A percentile compares a stretch with the other conserved stretches of the same genome.
Conservation (phyloP, 2,113 vertebrate genomes). For the Eclectus roratus region DNA sequence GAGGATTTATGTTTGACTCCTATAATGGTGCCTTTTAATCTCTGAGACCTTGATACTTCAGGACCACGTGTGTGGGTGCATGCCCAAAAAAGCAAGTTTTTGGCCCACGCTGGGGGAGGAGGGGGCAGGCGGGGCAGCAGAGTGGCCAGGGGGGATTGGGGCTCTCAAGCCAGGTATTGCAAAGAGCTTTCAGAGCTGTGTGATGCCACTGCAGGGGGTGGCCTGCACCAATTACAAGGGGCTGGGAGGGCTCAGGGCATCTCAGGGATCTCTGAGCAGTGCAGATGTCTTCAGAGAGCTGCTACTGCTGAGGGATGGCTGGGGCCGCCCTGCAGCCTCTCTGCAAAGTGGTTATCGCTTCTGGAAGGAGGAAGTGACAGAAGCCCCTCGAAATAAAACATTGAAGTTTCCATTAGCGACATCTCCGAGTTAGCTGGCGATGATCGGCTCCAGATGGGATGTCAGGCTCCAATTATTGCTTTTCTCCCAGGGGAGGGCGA, state of each 20-base stretch:
- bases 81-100: not conserved
- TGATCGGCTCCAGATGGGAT: constrained; percentile 15
- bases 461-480: not conserved
- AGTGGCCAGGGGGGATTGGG: not conserved
- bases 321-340: not conserved
- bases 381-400: not conserved
- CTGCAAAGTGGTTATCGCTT: not conserved
- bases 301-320: not conserved
- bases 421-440: not conserved
- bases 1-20: constrained; percentile 58
- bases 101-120: not conserved
- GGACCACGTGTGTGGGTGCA: not conserved
- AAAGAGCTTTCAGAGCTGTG: not conserved
- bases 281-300: not conserved
- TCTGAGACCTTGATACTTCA: not conserved
- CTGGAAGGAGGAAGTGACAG: not conserved
- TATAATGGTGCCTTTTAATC: constrained; percentile 48
- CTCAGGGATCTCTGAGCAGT: not conserved
- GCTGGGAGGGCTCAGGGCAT: not conserved
- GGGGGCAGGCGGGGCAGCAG: not conserved
- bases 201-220: not conserved
- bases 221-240: not conserved
- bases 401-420: not conserved
- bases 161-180: not conserved
- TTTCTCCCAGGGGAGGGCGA: not conserved